Conservation (phyloP, 2,113 vertebrate genomes). For the Lucifuga dentata region DNA sequence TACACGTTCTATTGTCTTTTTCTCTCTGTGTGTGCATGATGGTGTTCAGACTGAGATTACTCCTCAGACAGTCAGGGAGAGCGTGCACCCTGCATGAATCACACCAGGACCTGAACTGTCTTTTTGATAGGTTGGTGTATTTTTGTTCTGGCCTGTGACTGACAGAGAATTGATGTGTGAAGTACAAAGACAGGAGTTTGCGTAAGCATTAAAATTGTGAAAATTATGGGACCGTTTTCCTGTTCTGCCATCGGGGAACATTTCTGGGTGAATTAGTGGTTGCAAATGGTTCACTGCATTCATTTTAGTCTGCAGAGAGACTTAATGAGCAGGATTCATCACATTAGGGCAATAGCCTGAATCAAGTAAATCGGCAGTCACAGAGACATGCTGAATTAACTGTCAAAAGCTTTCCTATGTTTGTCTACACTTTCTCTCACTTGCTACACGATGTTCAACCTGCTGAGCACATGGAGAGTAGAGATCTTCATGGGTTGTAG, state of each 20-base stretch:
- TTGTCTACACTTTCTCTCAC: constrained; percentile 3
- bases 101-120: not conserved
- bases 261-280: not conserved
- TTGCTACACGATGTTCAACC: not conserved
- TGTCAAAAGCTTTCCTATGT: constrained; percentile 6
- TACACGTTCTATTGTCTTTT: not conserved
- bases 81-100: constrained; percentile 19
- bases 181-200: constrained; percentile 37
- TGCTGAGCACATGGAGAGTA: too few species aligned
- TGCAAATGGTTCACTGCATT: not conserved
- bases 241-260: not conserved
- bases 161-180: not conserved
- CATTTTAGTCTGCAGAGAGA: constrained; percentile 10
- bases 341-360: constrained; percentile 11
- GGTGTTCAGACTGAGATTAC: constrained; percentile 2
- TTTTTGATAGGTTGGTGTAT: constrained; percentile 16
- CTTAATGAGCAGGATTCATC: constrained; percentile 16
- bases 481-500: too few species aligned
- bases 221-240: constrained; percentile 19
- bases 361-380: constrained; percentile 10
- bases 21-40: constrained; percentile 5
- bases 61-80: not conserved
- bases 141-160: constrained; percentile 23
- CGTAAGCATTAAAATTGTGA: constrained; percentile 25
- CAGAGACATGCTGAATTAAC: constrained; percentile 7